Percentiles rank a stretch among this genome's conserved stretches.
phyloP scores from a whole-genome alignment of 2,797 vertebrate species.

The Danio tinwini region DNA sequence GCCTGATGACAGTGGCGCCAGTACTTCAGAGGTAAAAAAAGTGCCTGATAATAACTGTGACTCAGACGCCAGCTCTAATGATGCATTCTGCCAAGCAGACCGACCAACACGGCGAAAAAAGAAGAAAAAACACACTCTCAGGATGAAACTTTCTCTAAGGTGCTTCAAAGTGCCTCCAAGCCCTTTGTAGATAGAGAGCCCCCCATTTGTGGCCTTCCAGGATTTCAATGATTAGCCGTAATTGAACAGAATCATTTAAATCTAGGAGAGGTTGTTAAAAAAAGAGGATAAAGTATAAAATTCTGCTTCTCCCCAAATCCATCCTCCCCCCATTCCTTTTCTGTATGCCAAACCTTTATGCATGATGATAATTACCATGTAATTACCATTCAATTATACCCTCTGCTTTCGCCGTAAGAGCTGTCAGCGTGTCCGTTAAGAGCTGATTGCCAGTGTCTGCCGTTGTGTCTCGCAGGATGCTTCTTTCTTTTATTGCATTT shows the following conservation, averaged over 20 bases:
- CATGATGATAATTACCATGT: slow-evolving; percentile 62
- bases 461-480: slow-evolving; percentile 52
- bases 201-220: slow-evolving; percentile 49
- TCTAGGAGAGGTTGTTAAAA: slow-evolving; percentile 55
- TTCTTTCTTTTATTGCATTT: slow-evolving; percentile 35
- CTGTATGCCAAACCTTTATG: slow-evolving; percentile 60
- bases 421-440: slow-evolving; percentile 43
- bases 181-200: slow-evolving; percentile 57
- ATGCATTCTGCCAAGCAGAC: slow-evolving; percentile 56
- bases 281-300: slow-evolving; percentile 36
- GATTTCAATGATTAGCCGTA: slow-evolving; percentile 61
- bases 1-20: slow-evolving; percentile 57
- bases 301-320: slow-evolving; percentile 1
- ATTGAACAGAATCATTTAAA: slow-evolving; percentile 61
- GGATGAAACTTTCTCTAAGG: slow-evolving; percentile 54
- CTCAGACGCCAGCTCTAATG: slow-evolving; percentile 62
- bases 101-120: slow-evolving; percentile 50
- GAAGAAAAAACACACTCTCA: slow-evolving; percentile 40
- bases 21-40: slow-evolving; percentile 63
- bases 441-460: slow-evolving; percentile 43
- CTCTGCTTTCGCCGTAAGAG: slow-evolving; percentile 42
- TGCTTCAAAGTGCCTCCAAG: slow-evolving; percentile 36
- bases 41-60: slow-evolving; percentile 65
- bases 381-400: slow-evolving; percentile 58
- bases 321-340: slow-evolving; percentile 55